A percentile compares a stretch with the other conserved stretches of the same genome.
Evolutionary conservation across 2,113 vertebrate genomes (phyloP).

Genomic region (Thermophis baileyi): DNA sequence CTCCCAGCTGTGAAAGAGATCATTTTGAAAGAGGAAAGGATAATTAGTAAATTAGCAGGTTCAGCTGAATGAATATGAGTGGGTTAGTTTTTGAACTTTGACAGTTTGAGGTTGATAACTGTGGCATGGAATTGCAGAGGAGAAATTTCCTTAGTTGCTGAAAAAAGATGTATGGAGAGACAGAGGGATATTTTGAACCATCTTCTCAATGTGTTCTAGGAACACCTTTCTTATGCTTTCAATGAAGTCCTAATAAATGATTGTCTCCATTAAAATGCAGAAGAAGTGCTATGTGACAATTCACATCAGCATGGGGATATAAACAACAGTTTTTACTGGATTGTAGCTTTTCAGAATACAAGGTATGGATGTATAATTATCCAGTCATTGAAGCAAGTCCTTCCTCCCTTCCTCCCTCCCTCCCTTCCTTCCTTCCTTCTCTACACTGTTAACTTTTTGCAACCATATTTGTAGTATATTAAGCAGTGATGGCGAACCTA

Average conservation of each 20-base stretch:
- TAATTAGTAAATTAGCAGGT: slow-evolving; percentile 45
- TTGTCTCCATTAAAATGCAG: neutral
- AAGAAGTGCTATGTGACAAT: neutral
- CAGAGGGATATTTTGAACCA: neutral
- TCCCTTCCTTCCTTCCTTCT: too few relatives aligned
- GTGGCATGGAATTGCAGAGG: neutral
- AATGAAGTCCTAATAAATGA: neutral
- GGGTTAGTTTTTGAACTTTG: slow-evolving; percentile 28
- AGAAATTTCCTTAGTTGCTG: neutral
- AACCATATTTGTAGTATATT: neutral
- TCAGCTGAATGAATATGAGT: slow-evolving; percentile 28
- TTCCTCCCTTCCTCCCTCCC: too few relatives aligned
- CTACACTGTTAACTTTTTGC: neutral
- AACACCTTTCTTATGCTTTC: neutral
- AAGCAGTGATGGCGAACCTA: too few relatives aligned
- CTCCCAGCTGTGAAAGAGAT: slow-evolving; percentile 51
- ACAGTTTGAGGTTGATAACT: neutral
- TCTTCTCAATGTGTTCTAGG: neutral
- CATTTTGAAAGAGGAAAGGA: slow-evolving; percentile 34
- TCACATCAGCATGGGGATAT: neutral
- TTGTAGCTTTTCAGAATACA: neutral
- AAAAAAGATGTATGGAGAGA: neutral
- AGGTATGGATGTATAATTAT: neutral
- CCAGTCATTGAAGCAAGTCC: neutral
- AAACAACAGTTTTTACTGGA: neutral